Conservation (phyloP, 2,113 vertebrate genomes). For the Panthera tigris region DNA sequence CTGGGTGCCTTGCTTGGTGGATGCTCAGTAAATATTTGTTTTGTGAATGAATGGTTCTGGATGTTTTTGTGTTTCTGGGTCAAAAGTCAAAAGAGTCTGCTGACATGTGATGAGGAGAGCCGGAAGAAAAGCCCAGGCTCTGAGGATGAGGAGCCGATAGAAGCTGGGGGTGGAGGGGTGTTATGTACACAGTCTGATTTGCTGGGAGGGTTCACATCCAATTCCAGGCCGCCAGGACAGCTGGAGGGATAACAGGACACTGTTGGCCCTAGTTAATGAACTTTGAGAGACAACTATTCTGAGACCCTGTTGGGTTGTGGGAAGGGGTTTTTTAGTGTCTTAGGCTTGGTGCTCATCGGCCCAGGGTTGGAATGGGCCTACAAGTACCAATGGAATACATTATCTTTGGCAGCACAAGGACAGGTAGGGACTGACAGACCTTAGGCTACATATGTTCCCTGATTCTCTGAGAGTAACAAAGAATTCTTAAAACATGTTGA, state of each 20-base stretch:
- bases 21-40: background rate
- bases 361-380: background rate
- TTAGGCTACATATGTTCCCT: background rate
- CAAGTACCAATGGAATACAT: background rate
- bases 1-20: background rate
- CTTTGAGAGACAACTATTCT: background rate
- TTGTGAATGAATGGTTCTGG: background rate
- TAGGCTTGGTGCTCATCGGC: background rate
- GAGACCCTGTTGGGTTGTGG: background rate
- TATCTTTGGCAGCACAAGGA: background rate
- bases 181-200: background rate
- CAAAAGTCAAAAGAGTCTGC: constrained; percentile 12
- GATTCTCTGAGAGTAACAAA: background rate
- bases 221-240: background rate
- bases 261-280: background rate
- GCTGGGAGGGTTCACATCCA: background rate
- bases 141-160: background rate
- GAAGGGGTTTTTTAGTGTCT: background rate
- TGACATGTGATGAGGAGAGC: background rate
- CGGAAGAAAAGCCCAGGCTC: background rate
- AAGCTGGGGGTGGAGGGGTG: background rate
- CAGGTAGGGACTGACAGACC: background rate
- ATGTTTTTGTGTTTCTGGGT: constrained; percentile 25
- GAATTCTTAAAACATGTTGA: background rate
- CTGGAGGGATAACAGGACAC: background rate